phyloP scores from a whole-genome alignment of 2,113 vertebrate genomes.

The Dolichallabes microphthalmus region DNA sequence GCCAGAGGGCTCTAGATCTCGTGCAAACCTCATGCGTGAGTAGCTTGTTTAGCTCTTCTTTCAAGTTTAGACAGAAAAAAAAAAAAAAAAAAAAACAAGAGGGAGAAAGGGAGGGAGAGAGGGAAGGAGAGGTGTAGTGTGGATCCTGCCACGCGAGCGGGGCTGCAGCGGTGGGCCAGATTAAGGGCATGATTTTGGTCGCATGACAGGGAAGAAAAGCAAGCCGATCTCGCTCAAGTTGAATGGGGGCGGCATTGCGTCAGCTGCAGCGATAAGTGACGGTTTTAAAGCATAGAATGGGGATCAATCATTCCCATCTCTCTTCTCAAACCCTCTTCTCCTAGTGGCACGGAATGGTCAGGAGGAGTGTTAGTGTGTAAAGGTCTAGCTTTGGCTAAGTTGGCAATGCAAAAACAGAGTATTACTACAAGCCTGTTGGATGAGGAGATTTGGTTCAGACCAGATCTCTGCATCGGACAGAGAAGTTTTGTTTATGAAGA shows the following conservation, averaged over 20 bases:
- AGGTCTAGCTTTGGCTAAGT: background rate
- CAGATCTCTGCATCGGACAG: background rate
- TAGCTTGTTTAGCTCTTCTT: constrained; percentile 58
- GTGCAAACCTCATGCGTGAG: constrained; percentile 58
- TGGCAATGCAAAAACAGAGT: background rate
- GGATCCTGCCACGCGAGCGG: constrained; percentile 45
- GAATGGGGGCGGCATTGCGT: constrained; percentile 40
- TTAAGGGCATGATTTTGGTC: constrained; percentile 46
- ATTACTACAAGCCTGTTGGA: constrained; percentile 1
- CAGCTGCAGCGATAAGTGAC: constrained; percentile 43
- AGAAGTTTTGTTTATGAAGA: background rate
- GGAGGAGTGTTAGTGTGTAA: constrained; percentile 36
- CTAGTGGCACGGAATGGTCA: constrained; percentile 25
- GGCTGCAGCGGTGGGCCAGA: constrained; percentile 38
- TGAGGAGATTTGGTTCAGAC: background rate
- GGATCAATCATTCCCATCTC: constrained; percentile 51
- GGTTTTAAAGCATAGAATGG: constrained; percentile 39
- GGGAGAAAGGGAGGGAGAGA: constrained; percentile 5
- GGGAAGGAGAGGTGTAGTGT: constrained; percentile 33
- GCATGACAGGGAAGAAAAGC: constrained; percentile 47
- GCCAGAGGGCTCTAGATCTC: constrained; percentile 45
- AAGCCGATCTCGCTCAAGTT: constrained; percentile 3
- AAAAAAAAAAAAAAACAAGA: constrained; percentile 43
- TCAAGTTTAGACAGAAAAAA: constrained; percentile 58
- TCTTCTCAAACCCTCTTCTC: constrained; percentile 7